Conservation (phyloP, 1,140 invertebrate species). For the Heliconius hermathena region DNA sequence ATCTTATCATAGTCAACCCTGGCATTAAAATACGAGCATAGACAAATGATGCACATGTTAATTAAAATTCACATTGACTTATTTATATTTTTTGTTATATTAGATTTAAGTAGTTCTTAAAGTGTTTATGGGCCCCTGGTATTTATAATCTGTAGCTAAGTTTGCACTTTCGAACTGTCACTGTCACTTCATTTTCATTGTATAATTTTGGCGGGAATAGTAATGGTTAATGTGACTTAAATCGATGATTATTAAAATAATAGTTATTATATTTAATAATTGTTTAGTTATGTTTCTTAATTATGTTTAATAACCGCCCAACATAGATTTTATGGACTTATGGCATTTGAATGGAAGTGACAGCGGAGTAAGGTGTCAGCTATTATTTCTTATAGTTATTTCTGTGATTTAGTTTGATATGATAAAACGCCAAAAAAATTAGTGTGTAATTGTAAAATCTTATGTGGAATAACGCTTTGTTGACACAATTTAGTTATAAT, state of each 20-base stretch:
- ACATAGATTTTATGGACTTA: not conserved
- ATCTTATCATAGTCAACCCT: slow-evolving; percentile 49
- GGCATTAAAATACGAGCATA: slow-evolving; percentile 62
- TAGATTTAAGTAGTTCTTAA: slow-evolving; percentile 70
- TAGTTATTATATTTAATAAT: not conserved
- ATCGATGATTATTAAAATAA: not conserved
- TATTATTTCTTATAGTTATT: slow-evolving; percentile 61
- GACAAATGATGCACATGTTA: slow-evolving; percentile 77
- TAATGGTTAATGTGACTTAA: not conserved
- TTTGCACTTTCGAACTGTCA: slow-evolving; percentile 35
- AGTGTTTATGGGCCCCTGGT: slow-evolving; percentile 51
- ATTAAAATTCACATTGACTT: slow-evolving; percentile 75
- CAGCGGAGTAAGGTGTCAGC: slow-evolving; percentile 42
- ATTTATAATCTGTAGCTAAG: slow-evolving; percentile 50
- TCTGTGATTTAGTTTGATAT: slow-evolving; percentile 78
- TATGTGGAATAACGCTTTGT: slow-evolving; percentile 41
- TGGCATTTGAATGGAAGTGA: slow-evolving; percentile 35
- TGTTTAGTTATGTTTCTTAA: not conserved
- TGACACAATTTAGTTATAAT: slow-evolving; percentile 17
- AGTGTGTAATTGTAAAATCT: slow-evolving; percentile 40
- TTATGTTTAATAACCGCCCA: slow-evolving; percentile 12
- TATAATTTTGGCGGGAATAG: slow-evolving; percentile 5
- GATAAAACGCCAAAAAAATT: slow-evolving; percentile 70
- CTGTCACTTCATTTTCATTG: slow-evolving; percentile 15
- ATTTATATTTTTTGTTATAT: slow-evolving; percentile 79